Conservation (phyloP, 2,888 invertebrate genomes). For the Drosophila rellima region DNA sequence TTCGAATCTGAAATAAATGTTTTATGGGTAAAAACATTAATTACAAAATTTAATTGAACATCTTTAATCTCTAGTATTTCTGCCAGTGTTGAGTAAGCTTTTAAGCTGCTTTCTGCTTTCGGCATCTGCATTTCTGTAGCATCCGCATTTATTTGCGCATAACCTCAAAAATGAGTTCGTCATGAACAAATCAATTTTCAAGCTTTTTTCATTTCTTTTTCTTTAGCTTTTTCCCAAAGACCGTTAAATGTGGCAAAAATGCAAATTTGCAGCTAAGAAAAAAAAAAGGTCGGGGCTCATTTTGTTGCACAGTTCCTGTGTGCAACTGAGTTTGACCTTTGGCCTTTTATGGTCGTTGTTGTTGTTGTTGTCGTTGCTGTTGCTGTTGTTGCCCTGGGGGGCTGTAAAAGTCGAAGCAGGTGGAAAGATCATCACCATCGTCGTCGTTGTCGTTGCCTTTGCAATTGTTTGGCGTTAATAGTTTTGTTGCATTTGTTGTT, state of each 20-base stretch:
- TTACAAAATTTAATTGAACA: no score
- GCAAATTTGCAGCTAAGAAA: slow-evolving; percentile 59
- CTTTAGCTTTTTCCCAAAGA: slow-evolving; percentile 38
- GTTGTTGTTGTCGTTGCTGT: slow-evolving; percentile 18
- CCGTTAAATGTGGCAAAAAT: slow-evolving; percentile 76
- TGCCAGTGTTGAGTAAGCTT: no score
- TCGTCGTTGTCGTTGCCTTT: slow-evolving; percentile 37
- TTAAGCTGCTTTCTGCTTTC: no score
- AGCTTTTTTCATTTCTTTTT: slow-evolving; percentile 6
- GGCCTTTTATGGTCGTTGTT: slow-evolving; percentile 47
- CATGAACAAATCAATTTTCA: slow-evolving; percentile 79
- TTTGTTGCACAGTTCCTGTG: slow-evolving; percentile 33
- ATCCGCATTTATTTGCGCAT: slow-evolving; percentile 39
- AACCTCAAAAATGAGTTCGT: slow-evolving; percentile 71
- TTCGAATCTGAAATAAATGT: no score
- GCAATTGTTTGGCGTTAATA: slow-evolving; percentile 73
- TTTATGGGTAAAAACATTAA: no score
- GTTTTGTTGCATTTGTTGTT: slow-evolving; percentile 57
- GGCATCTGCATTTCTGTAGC: slow-evolving; percentile 16
- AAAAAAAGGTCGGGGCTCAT: slow-evolving; percentile 16
- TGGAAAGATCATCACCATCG: slow-evolving; percentile 68
- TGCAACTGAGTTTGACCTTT: slow-evolving; percentile 9
- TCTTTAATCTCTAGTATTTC: no score
- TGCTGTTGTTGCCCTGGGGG: slow-evolving; percentile 34
- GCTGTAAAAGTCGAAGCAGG: slow-evolving; percentile 58